phyloP scores from a whole-genome alignment of 2,797 vertebrate species.

The Cossypha caffra region DNA sequence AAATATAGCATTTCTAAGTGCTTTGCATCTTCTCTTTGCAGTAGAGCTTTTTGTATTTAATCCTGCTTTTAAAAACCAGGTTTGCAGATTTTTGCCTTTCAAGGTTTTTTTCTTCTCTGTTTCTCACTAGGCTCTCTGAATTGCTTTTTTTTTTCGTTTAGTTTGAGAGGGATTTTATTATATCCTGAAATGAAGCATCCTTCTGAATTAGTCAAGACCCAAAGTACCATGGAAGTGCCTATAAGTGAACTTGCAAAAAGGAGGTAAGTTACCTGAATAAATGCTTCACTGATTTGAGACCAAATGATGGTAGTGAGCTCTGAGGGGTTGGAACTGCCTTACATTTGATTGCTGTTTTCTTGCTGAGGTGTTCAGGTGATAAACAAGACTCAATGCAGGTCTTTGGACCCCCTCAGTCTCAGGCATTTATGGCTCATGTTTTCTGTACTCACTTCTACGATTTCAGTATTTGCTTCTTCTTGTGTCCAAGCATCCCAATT shows the following conservation, averaged over 20 bases:
- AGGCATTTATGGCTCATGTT: neutral
- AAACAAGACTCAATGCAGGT: neutral
- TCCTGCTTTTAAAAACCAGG: neutral
- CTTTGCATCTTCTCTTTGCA: neutral
- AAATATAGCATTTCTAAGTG: constrained; percentile 39
- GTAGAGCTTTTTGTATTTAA: constrained; percentile 3
- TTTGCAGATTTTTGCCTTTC: neutral
- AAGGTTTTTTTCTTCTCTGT: neutral
- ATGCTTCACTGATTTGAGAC: neutral
- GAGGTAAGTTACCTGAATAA: neutral
- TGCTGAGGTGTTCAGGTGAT: neutral
- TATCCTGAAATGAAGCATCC: neutral
- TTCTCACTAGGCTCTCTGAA: neutral
- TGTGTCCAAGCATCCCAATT: neutral
- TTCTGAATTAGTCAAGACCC: neutral
- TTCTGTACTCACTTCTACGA: neutral
- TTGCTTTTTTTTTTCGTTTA: neutral
- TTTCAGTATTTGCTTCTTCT: neutral
- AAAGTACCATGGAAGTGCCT: neutral
- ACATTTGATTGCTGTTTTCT: neutral
- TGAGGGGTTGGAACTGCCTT: neutral
- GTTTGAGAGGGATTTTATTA: neutral
- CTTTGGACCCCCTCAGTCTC: neutral
- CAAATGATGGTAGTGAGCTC: neutral
- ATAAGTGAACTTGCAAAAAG: neutral